Evolutionary conservation across 1,140 invertebrate genomes (phyloP).

Genomic region (Leptinotarsa texana): DNA sequence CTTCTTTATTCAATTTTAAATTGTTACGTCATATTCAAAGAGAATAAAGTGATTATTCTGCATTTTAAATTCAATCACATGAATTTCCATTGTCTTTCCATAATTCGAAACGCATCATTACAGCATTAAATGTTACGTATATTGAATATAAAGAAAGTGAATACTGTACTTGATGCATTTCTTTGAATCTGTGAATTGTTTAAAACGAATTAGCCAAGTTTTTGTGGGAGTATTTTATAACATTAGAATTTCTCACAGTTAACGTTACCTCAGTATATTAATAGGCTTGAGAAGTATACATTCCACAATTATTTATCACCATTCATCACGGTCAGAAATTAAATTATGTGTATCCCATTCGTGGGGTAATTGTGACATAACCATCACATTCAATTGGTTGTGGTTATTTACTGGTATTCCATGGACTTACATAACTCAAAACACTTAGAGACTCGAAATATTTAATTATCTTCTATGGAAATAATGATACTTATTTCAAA

Average conservation of each 20-base stretch:
- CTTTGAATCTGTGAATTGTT: too few species aligned
- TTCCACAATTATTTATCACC: background rate
- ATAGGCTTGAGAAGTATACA: background rate
- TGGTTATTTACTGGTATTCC: background rate
- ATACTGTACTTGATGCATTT: too few species aligned
- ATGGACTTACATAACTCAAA: too few species aligned
- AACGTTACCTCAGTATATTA: background rate
- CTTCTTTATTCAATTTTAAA: too few species aligned
- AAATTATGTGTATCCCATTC: background rate
- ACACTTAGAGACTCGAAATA: too few species aligned
- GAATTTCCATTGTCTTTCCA: background rate
- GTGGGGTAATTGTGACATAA: constrained; percentile 2
- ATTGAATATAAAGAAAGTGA: too few species aligned
- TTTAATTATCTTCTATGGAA: too few species aligned
- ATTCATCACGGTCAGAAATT: background rate
- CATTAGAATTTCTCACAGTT: background rate
- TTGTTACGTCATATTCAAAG: background rate
- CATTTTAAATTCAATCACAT: background rate
- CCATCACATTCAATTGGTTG: background rate
- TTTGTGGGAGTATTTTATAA: background rate
- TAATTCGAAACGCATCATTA: too few species aligned
- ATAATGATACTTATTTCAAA: too few species aligned
- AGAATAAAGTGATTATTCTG: background rate
- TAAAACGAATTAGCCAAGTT: background rate
- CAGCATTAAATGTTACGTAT: too few species aligned